phyloP scores from a whole-genome alignment of 2,888 invertebrate species.

The Diaprepes abbreviatus region DNA sequence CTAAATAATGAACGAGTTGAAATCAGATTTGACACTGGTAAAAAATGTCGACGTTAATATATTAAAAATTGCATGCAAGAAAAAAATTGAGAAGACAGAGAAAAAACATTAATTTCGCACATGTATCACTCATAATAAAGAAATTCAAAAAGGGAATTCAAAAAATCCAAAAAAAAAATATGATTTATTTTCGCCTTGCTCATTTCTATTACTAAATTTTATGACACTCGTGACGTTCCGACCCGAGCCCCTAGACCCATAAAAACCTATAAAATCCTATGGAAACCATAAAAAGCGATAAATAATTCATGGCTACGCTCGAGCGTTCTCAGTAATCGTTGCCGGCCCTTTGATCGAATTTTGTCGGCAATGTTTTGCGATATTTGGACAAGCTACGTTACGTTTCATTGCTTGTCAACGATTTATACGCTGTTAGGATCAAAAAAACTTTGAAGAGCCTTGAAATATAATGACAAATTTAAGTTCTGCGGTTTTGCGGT shows the following conservation, averaged over 20 bases:
- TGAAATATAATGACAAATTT: slow-evolving; percentile 7
- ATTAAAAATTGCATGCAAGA: no score
- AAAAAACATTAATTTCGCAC: no score
- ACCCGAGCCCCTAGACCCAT: not conserved
- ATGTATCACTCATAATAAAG: no score
- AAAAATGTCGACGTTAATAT: no score
- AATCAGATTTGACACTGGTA: no score
- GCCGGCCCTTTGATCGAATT: slow-evolving; percentile 25
- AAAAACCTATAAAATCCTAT: slow-evolving; percentile 20
- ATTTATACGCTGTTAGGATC: not conserved
- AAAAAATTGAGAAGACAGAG: no score
- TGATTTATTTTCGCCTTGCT: no score
- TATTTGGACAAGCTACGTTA: slow-evolving; percentile 19
- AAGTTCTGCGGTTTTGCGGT: not conserved
- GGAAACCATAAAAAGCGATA: slow-evolving; percentile 12
- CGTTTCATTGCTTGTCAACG: slow-evolving; percentile 9
- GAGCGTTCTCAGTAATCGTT: slow-evolving; percentile 11
- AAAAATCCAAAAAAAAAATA: no score
- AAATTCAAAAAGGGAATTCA: no score
- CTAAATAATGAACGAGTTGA: no score
- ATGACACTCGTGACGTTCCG: not conserved
- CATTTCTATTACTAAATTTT: slow-evolving; percentile 6
- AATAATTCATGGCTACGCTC: slow-evolving; percentile 24
- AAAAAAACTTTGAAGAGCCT: slow-evolving; percentile 3
- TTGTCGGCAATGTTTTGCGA: slow-evolving; percentile 24